Conservation (phyloP, 2,113 vertebrate genomes). For the Podarcis cretensis region DNA sequence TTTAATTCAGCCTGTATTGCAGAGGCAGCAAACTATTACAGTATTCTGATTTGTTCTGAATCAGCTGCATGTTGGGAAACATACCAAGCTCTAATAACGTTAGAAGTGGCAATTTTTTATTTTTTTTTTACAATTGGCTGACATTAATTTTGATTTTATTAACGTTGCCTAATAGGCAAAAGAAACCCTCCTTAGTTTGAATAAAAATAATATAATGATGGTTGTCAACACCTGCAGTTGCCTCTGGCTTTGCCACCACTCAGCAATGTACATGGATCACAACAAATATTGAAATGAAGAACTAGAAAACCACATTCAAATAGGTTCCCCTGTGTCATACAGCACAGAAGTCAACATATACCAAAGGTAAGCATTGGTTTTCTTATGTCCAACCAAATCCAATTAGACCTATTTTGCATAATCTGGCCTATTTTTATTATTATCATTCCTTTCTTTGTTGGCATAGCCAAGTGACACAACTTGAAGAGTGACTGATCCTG, state of each 20-base stretch:
- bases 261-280: background rate
- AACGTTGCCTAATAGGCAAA: background rate
- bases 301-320: background rate
- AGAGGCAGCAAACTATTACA: no score
- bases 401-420: slow-evolving; percentile 3
- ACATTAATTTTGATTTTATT: background rate
- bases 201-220: background rate
- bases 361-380: background rate
- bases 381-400: background rate
- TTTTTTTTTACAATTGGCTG: background rate
- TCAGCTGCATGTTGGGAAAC: background rate
- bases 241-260: background rate
- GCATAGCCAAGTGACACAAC: background rate
- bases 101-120: background rate
- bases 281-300: background rate
- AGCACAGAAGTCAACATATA: background rate
- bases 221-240: background rate
- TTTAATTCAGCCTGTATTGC: no score
- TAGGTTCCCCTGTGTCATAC: background rate
- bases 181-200: background rate
- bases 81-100: background rate
- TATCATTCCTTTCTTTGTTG: background rate
- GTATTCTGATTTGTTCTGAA: background rate
- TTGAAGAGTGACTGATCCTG: slow-evolving; percentile 16
- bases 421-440: background rate